Evolutionary conservation across 2,888 invertebrate genomes (phyloP).

Genomic region (Harpalus rubripes): DNA sequence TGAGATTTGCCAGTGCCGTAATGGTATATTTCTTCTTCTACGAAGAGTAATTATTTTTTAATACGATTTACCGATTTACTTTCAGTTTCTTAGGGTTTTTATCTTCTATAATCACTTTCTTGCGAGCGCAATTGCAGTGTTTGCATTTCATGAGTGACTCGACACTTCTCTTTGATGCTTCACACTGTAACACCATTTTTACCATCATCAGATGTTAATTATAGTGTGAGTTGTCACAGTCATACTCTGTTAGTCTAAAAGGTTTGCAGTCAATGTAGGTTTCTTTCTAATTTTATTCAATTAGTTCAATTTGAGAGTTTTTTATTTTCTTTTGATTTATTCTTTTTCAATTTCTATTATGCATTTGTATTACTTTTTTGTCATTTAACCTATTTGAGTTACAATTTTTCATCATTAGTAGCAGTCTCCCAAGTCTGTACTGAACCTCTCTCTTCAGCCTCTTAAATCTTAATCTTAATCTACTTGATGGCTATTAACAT

Average conservation of each 20-base stretch:
- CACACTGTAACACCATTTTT: slow-evolving; percentile 21
- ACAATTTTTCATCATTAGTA: too few relatives aligned
- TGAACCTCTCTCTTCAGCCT: too few relatives aligned
- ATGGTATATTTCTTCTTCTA: slow-evolving; percentile 37
- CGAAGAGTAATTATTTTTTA: slow-evolving; percentile 35
- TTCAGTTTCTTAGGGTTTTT: slow-evolving; percentile 36
- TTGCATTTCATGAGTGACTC: slow-evolving; percentile 30
- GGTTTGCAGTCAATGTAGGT: neutral
- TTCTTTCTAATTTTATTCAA: neutral
- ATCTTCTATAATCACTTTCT: slow-evolving; percentile 42
- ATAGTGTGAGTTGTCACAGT: neutral
- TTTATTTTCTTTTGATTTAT: neutral
- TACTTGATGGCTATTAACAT: too few relatives aligned
- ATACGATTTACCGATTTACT: slow-evolving; percentile 28
- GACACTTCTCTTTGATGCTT: slow-evolving; percentile 1
- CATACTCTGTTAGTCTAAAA: neutral
- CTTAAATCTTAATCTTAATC: too few relatives aligned
- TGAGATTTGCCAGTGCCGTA: slow-evolving; percentile 35
- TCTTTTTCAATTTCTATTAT: too few relatives aligned
- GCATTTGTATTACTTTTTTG: too few relatives aligned
- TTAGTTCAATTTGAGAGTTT: neutral
- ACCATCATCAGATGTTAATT: slow-evolving; percentile 21
- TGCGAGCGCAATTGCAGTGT: slow-evolving; percentile 11
- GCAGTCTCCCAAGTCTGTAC: too few relatives aligned
- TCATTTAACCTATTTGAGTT: too few relatives aligned